Evolutionary conservation across 2,113 vertebrate species (phyloP), one percentile per base, ranked within the genome.

Genomic region (Corythaeola cristata): DNA sequence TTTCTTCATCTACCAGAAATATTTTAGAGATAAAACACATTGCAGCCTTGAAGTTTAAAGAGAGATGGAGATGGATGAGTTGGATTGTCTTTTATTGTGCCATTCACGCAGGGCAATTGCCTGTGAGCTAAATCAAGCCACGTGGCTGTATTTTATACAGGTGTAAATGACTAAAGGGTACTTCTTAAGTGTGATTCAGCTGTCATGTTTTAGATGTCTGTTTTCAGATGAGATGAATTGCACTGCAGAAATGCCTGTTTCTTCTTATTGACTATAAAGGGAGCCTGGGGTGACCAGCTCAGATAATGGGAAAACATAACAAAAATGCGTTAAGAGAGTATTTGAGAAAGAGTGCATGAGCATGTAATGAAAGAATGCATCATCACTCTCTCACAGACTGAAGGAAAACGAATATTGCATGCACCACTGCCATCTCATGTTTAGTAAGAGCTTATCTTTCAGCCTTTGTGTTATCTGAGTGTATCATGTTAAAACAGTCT

Each of bases 401-500:
- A 78, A 74, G 56, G 76, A 90, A 95, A 93, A 83, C 81, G 62
- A 67, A 67, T 85, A 53, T 55, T 77, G 62, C 50, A 73, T 41
- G 64, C 75, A 67, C 37, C 88, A 53, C 64, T 87, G 71, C 50
- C 62, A 62, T 85, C 80, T 95, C 74, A 91, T 81, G 77, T 82
- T 94, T 79, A 91, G 30, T 86, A 69, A 88, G 68, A 84, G 32
- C 56, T 91, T 84, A 86, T 91, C 82, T 85, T 86, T 94, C 82
- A 94, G 63, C 81, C 56, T 81, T 90, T 0, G 0, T 82, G 60
- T 91, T 93, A 74, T 62, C 82, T 55, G 53, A 66, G 71, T 35
- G 33, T 49, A 94, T 75, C 45, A 23, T 44, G 45, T 81, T 95
- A 76, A 92, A 93, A 82, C 58, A 77, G 58, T 55, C 63, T 66